Base-by-base conservation (phyloP, 2,888 invertebrate genomes). In the Yponomeuta cagnagella region DNA sequence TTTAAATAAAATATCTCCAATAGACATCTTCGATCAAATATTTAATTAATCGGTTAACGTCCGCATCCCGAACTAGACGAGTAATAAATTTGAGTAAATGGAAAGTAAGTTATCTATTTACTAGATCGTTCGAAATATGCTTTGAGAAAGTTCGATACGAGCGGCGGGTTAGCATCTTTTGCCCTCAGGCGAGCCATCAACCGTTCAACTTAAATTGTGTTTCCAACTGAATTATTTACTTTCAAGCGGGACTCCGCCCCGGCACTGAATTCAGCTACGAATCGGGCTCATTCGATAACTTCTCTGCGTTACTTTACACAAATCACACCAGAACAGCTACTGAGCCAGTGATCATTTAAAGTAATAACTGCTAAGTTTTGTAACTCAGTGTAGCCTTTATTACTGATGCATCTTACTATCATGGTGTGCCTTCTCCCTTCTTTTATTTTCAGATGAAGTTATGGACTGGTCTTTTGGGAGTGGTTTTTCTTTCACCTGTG, bases 121-220 rank as follows among this genome's bases (percentile, higher is more conserved):
- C 52, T 58, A 58, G 52, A 58, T 15, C 52, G 52, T 58, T 58
- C 52, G 52, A 58, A 58, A 58, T 58, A 58, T 58, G 52, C 52
- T 58, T 58, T 58, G 52, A 58, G 52, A 58, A 58, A 58, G 52
- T 58, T 58, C 52, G 52, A 58, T 58, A 58, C 52, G 52, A 58
- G 65, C 33, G 30, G 30, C 30, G 31, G 12, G 65, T 30, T 31
- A 65, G 65, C 65, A 65, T 65, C 30, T 75, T 74, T 74, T 74
- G 75, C 75, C 72, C 71, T 71, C 70, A 74, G 72, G 33, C 74
- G 75, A 43, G n/a, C 23, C 10, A 30, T 70, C 48, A 70, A 48
- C 65, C 30, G 10, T 68, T 66, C 73, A 74, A 74, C 71, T 72
- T 72, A 75, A 74, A 73, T 72, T 69, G 63, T 63, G 63, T 69